Base-by-base conservation (phyloP, 2,113 vertebrate genomes). In the Aegotheles bennettii region DNA sequence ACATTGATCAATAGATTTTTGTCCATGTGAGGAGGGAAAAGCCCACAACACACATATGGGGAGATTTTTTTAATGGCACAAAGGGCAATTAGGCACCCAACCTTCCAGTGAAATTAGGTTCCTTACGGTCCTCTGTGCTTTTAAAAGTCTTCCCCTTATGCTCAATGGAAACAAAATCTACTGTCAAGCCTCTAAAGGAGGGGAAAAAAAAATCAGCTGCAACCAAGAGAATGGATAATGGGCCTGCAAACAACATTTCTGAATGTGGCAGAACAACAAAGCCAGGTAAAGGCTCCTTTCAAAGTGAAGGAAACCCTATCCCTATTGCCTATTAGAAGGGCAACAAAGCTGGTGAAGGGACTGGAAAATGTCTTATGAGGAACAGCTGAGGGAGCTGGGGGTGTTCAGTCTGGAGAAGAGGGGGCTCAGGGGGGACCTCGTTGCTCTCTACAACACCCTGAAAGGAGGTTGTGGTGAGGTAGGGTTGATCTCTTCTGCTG, bases 1-100 rank as follows among this genome's bases (percentile, higher is more conserved):
- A 88, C 96, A 88, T 51, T 95, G 96, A 95, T 96, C 96, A 96
- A 96, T 95, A 10, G 35, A 76, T 94, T 93, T 81, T 73, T 13
- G 50, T 40, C 63, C 1, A 2, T 3, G 23, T 24, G 45, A 29
- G 82, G 88, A 95, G 63, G 79, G 74, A 85, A 65, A 40, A 77
- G 82, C 88, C 83, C 90, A 19, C 92, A 77, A 69, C 65, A 91
- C 90, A 5, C 91, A 84, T 53, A 76, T 15, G 70, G 57, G 75
- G 74, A 80, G 63, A 45, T 24, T 65, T n/a, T 70, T 89, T 87
- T 96, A 83, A 94, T 64, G 75, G 92, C 94, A 90, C 75, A 77
- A 91, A 93, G 95, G 90, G 87, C 91, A 96, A 91, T 95, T 84
- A 94, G 75, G 68, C 93, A 94, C 59, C 94, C 80, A 95, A 13